These are phyloP conservation scores for Pseudolaguvia tuberculata DNA, from an alignment of 2,113 vertebrate genomes.

Conservation along the genomic window DNA sequence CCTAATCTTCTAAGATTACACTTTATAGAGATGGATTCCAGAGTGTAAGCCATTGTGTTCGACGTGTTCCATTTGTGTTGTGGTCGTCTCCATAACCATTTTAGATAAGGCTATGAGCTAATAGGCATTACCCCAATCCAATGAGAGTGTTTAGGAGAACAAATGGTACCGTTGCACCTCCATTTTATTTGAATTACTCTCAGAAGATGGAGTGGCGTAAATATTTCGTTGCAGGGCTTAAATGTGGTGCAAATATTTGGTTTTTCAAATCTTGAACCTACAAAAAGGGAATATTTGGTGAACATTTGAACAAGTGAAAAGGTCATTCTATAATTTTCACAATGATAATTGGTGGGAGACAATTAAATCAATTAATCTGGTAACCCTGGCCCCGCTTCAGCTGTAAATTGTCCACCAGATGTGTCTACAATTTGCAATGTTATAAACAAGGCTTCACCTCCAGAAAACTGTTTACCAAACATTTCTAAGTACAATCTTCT, in stretches of 20 bases:
- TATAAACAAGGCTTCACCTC: no score
- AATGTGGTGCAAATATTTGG: slow-evolving; percentile 7
- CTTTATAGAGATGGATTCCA: slow-evolving; percentile 44
- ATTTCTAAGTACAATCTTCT: no score
- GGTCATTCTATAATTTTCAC: no score
- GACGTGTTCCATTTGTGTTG: slow-evolving; percentile 30
- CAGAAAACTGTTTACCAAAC: no score
- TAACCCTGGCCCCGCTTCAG: no score
- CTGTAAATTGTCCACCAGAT: no score
- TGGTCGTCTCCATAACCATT: slow-evolving; percentile 32
- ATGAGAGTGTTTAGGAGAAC: slow-evolving; percentile 27
- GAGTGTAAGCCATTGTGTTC: slow-evolving; percentile 36
- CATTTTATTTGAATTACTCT: slow-evolving; percentile 25
- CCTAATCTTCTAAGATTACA: slow-evolving; percentile 39
- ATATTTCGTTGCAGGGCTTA: slow-evolving; percentile 18
- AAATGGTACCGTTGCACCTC: slow-evolving; percentile 19
- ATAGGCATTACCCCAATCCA: slow-evolving; percentile 34
- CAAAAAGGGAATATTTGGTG: background rate
- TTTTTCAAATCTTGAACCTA: background rate
- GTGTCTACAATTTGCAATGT: no score
- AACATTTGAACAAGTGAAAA: no score
- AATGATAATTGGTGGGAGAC: no score
- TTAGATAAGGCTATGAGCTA: slow-evolving; percentile 40
- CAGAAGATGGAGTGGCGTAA: slow-evolving; percentile 5
- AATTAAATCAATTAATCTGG: no score